These are phyloP conservation scores for Orthosia incerta DNA, from an alignment of 2,888 invertebrate species.

Conservation along the genomic window DNA sequence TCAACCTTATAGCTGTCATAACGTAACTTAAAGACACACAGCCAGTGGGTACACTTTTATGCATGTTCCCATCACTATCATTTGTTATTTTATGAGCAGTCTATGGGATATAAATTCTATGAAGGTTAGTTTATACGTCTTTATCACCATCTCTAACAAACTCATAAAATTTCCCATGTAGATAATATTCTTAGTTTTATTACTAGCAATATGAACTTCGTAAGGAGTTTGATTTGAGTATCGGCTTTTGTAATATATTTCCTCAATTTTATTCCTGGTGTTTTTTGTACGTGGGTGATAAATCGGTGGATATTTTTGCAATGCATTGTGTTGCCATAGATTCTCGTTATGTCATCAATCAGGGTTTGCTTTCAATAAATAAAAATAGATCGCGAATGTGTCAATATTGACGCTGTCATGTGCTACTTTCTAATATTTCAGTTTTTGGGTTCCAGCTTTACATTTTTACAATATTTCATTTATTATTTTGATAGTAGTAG, in stretches of 20 bases:
- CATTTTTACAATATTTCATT: background rate
- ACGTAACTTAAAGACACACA: background rate
- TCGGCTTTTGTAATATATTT: background rate
- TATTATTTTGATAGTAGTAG: background rate
- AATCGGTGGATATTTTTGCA: background rate
- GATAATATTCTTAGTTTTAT: constrained; percentile 10
- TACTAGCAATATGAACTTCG: background rate
- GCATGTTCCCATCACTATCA: too few relatives aligned
- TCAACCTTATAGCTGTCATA: background rate
- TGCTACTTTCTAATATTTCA: background rate
- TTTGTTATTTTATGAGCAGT: too few relatives aligned
- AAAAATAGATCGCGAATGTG: too few relatives aligned
- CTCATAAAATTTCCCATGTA: background rate
- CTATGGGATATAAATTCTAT: background rate
- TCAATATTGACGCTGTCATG: background rate
- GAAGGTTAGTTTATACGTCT: background rate
- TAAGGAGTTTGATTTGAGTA: background rate
- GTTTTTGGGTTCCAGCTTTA: background rate
- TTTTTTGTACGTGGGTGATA: background rate
- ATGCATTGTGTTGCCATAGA: background rate
- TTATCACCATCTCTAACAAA: background rate
- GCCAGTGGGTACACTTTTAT: background rate
- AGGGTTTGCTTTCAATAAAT: background rate
- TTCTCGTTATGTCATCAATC: background rate
- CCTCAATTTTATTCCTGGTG: background rate